These are phyloP conservation scores for Platycheirus albimanus DNA, from an alignment of 2,888 invertebrate species.

Conservation along the genomic window DNA sequence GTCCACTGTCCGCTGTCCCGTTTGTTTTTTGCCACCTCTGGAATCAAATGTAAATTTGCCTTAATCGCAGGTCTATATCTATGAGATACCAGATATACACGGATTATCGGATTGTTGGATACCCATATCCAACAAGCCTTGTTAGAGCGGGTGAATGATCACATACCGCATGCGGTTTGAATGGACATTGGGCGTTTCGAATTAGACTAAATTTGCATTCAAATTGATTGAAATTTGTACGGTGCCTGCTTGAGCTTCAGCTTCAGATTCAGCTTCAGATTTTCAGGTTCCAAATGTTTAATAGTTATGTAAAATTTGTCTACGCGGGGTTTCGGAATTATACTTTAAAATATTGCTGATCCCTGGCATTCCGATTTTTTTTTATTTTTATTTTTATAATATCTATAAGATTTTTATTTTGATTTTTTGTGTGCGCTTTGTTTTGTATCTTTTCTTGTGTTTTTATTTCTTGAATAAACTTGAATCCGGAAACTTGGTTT, in stretches of 20 bases:
- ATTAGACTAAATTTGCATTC: slow-evolving; percentile 75
- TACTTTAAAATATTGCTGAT: slow-evolving; percentile 74
- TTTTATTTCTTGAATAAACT: slow-evolving; percentile 73
- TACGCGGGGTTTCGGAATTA: slow-evolving; percentile 74
- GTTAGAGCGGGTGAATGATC: slow-evolving; percentile 74
- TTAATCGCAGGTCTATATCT: slow-evolving; percentile 50
- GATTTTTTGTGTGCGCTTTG: slow-evolving; percentile 54
- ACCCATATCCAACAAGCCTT: slow-evolving; percentile 33
- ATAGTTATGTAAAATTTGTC: slow-evolving; percentile 74
- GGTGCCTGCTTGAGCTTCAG: slow-evolving; percentile 60
- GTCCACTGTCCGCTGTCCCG: slow-evolving; percentile 47
- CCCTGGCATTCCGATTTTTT: slow-evolving; percentile 68
- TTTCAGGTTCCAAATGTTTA: slow-evolving; percentile 73
- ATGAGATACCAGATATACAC: slow-evolving; percentile 16
- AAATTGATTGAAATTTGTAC: slow-evolving; percentile 74
- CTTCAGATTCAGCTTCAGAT: slow-evolving; percentile 32
- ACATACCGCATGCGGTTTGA: slow-evolving; percentile 73
- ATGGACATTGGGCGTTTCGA: slow-evolving; percentile 74
- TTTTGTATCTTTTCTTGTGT: slow-evolving; percentile 63
- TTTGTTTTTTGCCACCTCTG: slow-evolving; percentile 67
- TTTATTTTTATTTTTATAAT: slow-evolving; percentile 9
- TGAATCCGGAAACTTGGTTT: slow-evolving; percentile 71
- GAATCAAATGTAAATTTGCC: slow-evolving; percentile 66
- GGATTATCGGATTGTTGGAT: neutral
- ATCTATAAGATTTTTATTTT: too few relatives aligned